phyloP scores from a whole-genome alignment of 2,888 invertebrate genomes.

The Heliconius ismenius region DNA sequence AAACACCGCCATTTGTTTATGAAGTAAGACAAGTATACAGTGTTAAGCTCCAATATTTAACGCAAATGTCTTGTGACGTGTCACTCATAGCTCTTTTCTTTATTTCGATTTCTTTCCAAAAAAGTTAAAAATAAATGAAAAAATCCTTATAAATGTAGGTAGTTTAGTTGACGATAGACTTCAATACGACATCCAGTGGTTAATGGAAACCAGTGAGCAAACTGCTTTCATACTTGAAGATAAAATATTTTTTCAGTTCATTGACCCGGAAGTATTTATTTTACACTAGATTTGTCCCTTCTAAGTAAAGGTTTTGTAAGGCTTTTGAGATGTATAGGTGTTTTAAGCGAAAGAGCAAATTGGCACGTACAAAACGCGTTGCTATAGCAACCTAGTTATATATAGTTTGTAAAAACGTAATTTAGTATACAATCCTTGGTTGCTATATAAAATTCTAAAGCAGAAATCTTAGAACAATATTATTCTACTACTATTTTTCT shows the following conservation, averaged over 20 bases:
- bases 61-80: no score
- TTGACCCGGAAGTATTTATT: constrained; percentile 25
- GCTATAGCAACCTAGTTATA: background rate
- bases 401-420: no score
- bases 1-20: no score
- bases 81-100: no score
- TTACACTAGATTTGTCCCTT: constrained; percentile 24
- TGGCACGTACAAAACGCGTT: background rate
- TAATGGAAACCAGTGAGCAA: constrained; percentile 20
- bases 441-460: background rate
- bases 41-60: no score
- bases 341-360: background rate
- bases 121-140: background rate
- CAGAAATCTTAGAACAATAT: background rate
- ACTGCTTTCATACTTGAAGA: constrained; percentile 26
- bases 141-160: background rate
- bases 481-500: background rate
- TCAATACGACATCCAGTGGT: constrained; percentile 6
- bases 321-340: background rate
- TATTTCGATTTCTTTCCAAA: background rate
- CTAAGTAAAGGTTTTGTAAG: constrained; percentile 6
- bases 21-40: no score
- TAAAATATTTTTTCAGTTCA: constrained; percentile 28
- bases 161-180: constrained; percentile 5
- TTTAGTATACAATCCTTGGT: background rate